Evolutionary conservation across 2,797 vertebrate genomes (phyloP), one percentile per base, ranked within the genome.

Genomic region (Tauraco hartlaubi): DNA sequence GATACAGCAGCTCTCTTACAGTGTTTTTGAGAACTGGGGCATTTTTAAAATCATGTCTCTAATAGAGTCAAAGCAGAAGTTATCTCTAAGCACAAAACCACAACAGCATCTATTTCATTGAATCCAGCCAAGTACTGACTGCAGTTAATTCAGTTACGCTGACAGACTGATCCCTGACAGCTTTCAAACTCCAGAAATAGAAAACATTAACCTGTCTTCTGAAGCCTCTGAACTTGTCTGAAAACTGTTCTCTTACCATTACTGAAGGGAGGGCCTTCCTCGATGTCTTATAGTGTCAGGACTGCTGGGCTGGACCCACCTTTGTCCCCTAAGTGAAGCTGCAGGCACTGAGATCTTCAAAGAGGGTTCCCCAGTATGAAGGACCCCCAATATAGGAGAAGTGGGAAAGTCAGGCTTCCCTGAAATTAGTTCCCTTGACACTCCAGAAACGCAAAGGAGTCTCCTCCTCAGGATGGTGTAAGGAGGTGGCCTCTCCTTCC

Each of bases 161-260:
- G 85, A 91, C 66, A 94, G 75, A 56, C 21, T 63, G 75, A 85
- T 90, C 61, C 33, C 68, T 75, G 82, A 68, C 61, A 85, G 43
- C 37, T 94, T 96, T 90, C 76, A 94, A 78, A 80, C 31, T 51
- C 26, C 37, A 37, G 62, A 86, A 84, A 85, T 61, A 62, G 74
- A 92, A 69, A 85, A 9, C 31, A 92, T 85, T 87, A 73, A 43
- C 46, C 84, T 85, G 58, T 31, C 33, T 90, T 75, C 33, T 82
- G 85, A 93, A 92, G 31, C 69, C 43, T 90, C 39, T 54, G 64
- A 90, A 71, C 59, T 76, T 69, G 35, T 46, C 49, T 88, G 58
- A 88, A 91, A 77, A 15, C 21, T 58, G 14, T 81, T 68, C 51
- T 46, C 14, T 90, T 81, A 23, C 35, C 19, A 29, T 72, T 75